phyloP scores from a whole-genome alignment of 2,888 invertebrate species.

The Sinopyrophorus schimmeli region DNA sequence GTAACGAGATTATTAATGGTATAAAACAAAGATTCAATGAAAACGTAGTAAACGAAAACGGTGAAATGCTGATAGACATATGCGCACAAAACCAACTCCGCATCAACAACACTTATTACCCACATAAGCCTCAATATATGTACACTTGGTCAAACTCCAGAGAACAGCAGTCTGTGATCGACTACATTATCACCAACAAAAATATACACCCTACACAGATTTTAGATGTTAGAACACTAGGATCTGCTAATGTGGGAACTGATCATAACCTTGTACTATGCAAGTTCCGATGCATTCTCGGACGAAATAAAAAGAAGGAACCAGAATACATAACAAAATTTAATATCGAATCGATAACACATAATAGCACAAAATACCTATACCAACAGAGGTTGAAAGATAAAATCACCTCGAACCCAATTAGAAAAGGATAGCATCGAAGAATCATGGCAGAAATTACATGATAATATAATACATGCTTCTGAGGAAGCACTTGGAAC shows the following conservation, averaged over 20 bases:
- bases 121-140: constrained; percentile 11
- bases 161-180: constrained; percentile 4
- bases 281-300: background rate
- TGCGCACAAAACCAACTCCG: constrained; percentile 8
- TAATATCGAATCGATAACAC: background rate
- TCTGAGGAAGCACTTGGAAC: constrained; percentile 26
- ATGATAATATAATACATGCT: too few relatives aligned
- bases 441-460: constrained; percentile 6
- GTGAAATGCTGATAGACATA: constrained; percentile 1
- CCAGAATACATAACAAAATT: background rate
- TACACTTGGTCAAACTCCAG: constrained; percentile 4
- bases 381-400: constrained; percentile 1
- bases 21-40: constrained; percentile 6
- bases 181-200: constrained; percentile 2
- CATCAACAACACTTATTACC: constrained; percentile 6
- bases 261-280: constrained; percentile 1
- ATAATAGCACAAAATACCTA: background rate
- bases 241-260: constrained; percentile 3
- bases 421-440: background rate
- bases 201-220: constrained; percentile 1
- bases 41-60: constrained; percentile 2
- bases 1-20: background rate
- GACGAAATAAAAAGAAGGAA: background rate
- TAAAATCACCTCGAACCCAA: background rate
- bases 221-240: constrained; percentile 5